phyloP scores from a whole-genome alignment of 1,140 invertebrate genomes.

The Caenorhabditis latens region DNA sequence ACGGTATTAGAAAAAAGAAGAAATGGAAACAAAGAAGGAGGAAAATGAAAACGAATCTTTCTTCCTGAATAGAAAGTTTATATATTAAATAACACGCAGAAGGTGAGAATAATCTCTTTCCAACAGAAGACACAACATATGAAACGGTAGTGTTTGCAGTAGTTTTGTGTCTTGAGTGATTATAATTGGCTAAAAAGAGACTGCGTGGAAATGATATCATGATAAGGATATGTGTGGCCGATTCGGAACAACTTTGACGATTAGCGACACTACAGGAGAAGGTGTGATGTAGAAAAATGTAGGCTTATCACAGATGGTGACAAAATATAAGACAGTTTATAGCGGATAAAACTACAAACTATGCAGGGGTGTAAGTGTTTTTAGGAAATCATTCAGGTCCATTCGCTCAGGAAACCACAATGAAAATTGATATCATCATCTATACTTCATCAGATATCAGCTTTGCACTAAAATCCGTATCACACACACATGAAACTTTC shows the following conservation, averaged over 20 bases:
- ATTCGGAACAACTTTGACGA: neutral
- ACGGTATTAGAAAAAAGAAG: constrained; percentile 21
- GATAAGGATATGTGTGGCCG: constrained; percentile 38
- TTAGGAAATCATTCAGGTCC: too few species aligned
- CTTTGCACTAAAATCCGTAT: too few species aligned
- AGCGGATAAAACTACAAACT: too few species aligned
- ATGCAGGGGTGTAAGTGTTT: too few species aligned
- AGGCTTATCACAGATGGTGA: neutral
- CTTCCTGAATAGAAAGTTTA: constrained; percentile 2
- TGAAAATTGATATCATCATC: too few species aligned
- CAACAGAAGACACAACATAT: constrained; percentile 43
- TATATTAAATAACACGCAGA: neutral
- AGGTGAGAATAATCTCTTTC: neutral
- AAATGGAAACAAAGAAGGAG: neutral
- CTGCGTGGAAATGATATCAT: constrained; percentile 28
- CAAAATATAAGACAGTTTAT: too few species aligned
- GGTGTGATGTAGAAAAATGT: neutral
- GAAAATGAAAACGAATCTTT: neutral
- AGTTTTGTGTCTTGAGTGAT: constrained; percentile 32
- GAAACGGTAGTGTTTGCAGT: constrained; percentile 26
- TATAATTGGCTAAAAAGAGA: constrained; percentile 9
- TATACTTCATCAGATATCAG: too few species aligned
- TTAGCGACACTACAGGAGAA: neutral
- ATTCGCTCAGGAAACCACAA: too few species aligned
- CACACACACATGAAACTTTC: neutral